Evolutionary conservation across 1,140 invertebrate species (phyloP).

Genomic region (Aphelenchoides avenae): DNA sequence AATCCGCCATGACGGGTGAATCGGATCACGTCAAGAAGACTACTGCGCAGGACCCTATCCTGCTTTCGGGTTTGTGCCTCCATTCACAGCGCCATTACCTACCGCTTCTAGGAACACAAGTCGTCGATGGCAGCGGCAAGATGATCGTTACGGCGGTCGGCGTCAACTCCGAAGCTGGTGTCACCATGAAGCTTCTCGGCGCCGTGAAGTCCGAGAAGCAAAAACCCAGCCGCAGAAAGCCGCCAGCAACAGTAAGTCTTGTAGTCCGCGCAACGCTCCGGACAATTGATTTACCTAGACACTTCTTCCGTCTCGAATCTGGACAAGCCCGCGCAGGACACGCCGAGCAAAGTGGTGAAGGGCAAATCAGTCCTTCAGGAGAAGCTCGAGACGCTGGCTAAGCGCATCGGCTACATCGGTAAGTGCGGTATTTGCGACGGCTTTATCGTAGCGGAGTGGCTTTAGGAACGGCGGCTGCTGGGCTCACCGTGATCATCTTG

Average conservation of each 20-base stretch:
- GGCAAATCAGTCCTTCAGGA: constrained; percentile 59
- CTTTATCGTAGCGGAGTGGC: neutral
- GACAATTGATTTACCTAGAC: neutral
- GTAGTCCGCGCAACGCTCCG: neutral
- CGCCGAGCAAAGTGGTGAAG: constrained; percentile 34
- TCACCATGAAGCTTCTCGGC: constrained; percentile 50
- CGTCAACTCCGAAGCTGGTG: constrained; percentile 59
- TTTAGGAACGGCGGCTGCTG: constrained; percentile 39
- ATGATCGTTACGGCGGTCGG: constrained; percentile 59
- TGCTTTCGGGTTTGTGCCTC: constrained; percentile 45
- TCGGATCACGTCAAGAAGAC: constrained; percentile 58
- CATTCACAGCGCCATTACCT: constrained; percentile 15
- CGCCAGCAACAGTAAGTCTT: neutral
- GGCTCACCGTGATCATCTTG: constrained; percentile 50
- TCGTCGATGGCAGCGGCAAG: constrained; percentile 59
- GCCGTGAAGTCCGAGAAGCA: neutral
- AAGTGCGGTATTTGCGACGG: constrained; percentile 5
- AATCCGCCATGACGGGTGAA: constrained; percentile 59
- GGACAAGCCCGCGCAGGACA: constrained; percentile 22
- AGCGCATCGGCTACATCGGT: constrained; percentile 59
- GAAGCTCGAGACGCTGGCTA: constrained; percentile 54
- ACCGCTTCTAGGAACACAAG: constrained; percentile 47
- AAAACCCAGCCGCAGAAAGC: neutral
- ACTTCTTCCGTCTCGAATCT: constrained; percentile 7
- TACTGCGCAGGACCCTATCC: constrained; percentile 52